These are phyloP conservation scores for Magallana nippona DNA, from an alignment of 2,888 invertebrate species.

Conservation along the genomic window DNA sequence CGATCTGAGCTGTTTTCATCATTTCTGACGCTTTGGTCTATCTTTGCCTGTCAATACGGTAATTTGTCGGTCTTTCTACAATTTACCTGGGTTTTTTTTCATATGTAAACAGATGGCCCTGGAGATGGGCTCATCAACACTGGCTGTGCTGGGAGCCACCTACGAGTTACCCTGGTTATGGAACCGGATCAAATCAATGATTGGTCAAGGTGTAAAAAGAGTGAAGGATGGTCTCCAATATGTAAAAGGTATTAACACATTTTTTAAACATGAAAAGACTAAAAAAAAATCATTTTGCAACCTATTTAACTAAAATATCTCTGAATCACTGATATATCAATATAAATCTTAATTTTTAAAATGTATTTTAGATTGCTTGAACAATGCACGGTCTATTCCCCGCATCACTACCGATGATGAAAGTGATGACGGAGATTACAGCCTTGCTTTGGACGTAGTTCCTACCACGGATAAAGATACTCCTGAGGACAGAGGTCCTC, in stretches of 20 bases:
- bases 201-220: not conserved
- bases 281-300: too few relatives aligned
- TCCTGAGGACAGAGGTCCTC: too few relatives aligned
- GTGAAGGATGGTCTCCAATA: not conserved
- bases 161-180: not conserved
- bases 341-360: too few relatives aligned
- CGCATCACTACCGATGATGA: too few relatives aligned
- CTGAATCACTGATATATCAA: too few relatives aligned
- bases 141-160: not conserved
- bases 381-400: too few relatives aligned
- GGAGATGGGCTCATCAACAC: not conserved
- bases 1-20: not conserved
- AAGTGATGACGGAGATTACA: too few relatives aligned
- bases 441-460: too few relatives aligned
- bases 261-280: too few relatives aligned
- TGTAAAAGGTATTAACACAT: not conserved
- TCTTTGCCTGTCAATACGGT: not conserved
- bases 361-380: too few relatives aligned
- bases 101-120: not conserved
- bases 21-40: not conserved
- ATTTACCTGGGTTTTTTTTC: not conserved
- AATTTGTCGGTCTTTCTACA: not conserved
- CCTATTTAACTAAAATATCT: too few relatives aligned
- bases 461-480: too few relatives aligned
- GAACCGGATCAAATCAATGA: not conserved